Conservation (phyloP, 2,113 vertebrate genomes). For the Epinephelus cyanopodus region DNA sequence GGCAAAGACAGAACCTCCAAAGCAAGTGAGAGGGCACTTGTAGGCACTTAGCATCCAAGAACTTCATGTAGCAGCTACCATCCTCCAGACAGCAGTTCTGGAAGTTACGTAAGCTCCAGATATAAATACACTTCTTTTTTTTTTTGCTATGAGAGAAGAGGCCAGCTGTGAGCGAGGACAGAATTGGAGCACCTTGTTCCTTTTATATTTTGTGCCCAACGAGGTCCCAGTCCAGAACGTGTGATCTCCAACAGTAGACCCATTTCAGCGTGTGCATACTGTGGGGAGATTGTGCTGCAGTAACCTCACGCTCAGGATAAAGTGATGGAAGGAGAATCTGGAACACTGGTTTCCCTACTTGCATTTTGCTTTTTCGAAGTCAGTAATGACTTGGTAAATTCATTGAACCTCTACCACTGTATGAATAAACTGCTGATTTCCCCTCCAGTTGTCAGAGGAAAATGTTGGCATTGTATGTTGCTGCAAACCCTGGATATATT, state of each 20-base stretch:
- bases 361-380: conserved; percentile 21
- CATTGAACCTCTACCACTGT: not conserved
- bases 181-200: conserved; percentile 85
- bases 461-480: too few species aligned
- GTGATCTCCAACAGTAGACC: conserved; percentile 64
- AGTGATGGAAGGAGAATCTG: conserved; percentile 52
- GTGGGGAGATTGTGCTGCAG: conserved; percentile 56
- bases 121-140: conserved; percentile 72
- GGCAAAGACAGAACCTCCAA: conserved; percentile 42
- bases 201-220: conserved; percentile 65
- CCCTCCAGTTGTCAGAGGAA: not conserved
- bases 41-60: conserved; percentile 43
- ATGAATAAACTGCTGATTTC: conserved; percentile 11
- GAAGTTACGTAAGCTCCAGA: conserved; percentile 68
- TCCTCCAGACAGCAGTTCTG: conserved; percentile 64
- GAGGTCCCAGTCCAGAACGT: conserved; percentile 60
- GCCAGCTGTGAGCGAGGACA: conserved; percentile 79
- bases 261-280: conserved; percentile 53
- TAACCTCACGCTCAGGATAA: conserved; percentile 51
- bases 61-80: conserved; percentile 33
- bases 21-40: conserved; percentile 35
- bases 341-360: conserved; percentile 46
- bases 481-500: too few species aligned
- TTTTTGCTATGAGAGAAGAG: conserved; percentile 67
- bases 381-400: conserved; percentile 29